Evolutionary conservation across 2,113 vertebrate species (phyloP), one percentile per base, ranked within the genome.

Genomic region (Nothoprocta perdicaria): DNA sequence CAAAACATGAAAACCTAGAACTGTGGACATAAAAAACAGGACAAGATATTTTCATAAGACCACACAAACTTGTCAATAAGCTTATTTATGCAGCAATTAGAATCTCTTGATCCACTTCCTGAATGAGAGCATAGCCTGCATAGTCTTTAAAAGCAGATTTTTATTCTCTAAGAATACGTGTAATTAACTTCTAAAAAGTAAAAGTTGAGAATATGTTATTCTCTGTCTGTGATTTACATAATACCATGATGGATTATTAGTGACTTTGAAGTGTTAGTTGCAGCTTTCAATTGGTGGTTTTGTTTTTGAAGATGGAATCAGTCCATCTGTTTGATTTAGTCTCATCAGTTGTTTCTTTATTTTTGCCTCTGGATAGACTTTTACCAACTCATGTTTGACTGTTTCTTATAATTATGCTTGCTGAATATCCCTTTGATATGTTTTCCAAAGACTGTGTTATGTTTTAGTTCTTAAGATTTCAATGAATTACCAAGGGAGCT

Each of bases 311-410:
- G 60, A 72, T 35, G 18, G 38, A 93, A 60, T 63, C 27, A 66
- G n/a, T 66, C 24, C 2, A 62, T 86, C 76, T 86, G 14, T 80
- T 93, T 95, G n/a, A 84, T 75, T 92, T 77, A 16, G 12, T 24
- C 31, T 86, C 55, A 73, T 76, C 40, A 86, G 52, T 77, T 82
- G 17, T 88, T 84, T 81, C 18, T 95, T 92, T 86, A n/a, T 57
- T 75, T 90, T 86, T 86, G 8, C 14, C 29, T 73, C 45, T 88
- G 53, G 48, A 73, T 33, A 50, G 74, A 60, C 26, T 89, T 93
- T 33, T 69, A 66, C 1, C 1, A 82, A 23, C 11, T 19, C 4
- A 7, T 68, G 16, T 84, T 88, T 94, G 52, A 83, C n/a, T 80
- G 35, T 82, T 68, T 88, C 40, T 24, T 78, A 9, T 87, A 61